Evolutionary conservation across 2,888 invertebrate genomes (phyloP), one percentile per base, ranked within the genome.

Genomic region (Eretmocerus hayati): DNA sequence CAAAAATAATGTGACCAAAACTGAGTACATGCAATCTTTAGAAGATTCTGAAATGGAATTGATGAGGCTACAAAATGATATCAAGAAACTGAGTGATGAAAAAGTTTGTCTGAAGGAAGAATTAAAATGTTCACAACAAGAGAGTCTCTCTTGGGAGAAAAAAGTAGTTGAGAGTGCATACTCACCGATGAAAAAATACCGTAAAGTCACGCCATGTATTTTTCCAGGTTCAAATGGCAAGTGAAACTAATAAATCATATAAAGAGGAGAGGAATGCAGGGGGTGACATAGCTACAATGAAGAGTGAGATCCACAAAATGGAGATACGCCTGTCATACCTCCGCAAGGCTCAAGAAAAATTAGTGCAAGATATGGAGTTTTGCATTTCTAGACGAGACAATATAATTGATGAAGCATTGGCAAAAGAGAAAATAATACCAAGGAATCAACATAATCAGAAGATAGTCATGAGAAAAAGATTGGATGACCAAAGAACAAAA

Each of bases 251-350:
- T 60, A 79, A 78, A 57, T 81, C 77, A 61, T 78, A 87, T 41
- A 79, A 80, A 45, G 76, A 79, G 30, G 86, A 87, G 47, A 77
- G 78, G 48, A 76, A 80, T 1, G 72, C 76, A 2, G 79, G 76
- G 5, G 85, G 89, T 2, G 89, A 89, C 66, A 78, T 88, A 18
- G 82, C 81, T 1, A 76, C 76, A 26, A 89, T 90, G 88, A 84
- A 79, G 63, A 77, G 75, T 32, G 90, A 90, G 75, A 89, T 90
- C 62, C 89, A 89, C 60, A 78, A 85, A 57, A 90, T 90, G 90
- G 81, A 85, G 71, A 86, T 88, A 66, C 73, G 70, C 8, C 53
- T 69, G 18, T 64, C 63, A 4, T 77, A 80, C 56, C 58, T 81
- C 48, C 73, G 70, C 53, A 77, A 75, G 58, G 78, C 75, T 2